phyloP scores from a whole-genome alignment of 2,113 vertebrate genomes.

The Casuarius casuarius region DNA sequence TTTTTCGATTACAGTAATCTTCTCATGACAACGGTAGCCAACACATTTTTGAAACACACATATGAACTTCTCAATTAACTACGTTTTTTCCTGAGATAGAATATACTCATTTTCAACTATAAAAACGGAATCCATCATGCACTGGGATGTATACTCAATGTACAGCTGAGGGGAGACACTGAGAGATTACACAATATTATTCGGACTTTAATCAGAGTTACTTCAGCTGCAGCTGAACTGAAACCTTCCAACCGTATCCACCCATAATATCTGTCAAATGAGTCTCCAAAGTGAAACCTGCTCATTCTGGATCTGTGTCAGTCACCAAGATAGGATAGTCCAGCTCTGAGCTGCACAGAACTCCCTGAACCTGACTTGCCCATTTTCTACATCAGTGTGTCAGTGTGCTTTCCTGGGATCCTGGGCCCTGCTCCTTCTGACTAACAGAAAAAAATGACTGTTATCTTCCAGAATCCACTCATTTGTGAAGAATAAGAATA shows the following conservation, averaged over 20 bases:
- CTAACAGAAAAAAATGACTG: not conserved
- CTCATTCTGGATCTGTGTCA: not conserved
- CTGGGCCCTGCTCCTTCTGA: not conserved
- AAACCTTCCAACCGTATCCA: not conserved
- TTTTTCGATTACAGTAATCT: not conserved
- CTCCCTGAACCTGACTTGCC: not conserved
- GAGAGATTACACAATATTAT: not conserved
- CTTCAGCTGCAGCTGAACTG: not conserved
- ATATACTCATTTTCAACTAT: not conserved
- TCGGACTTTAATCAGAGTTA: not conserved
- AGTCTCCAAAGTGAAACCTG: not conserved
- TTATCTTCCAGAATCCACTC: not conserved
- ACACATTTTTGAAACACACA: not conserved
- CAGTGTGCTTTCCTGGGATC: rapidly evolving
- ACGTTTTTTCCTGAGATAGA: not conserved
- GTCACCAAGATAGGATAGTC: not conserved
- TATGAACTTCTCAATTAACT: not conserved
- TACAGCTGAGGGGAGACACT: not conserved
- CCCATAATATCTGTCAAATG: not conserved
- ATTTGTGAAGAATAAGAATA: not conserved
- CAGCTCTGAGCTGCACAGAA: not conserved
- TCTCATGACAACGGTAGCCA: not conserved
- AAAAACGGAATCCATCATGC: not conserved
- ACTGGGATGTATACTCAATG: not conserved
- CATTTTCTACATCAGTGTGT: not conserved